phyloP scores from a whole-genome alignment of 2,797 vertebrate species.

The Otus scops region DNA sequence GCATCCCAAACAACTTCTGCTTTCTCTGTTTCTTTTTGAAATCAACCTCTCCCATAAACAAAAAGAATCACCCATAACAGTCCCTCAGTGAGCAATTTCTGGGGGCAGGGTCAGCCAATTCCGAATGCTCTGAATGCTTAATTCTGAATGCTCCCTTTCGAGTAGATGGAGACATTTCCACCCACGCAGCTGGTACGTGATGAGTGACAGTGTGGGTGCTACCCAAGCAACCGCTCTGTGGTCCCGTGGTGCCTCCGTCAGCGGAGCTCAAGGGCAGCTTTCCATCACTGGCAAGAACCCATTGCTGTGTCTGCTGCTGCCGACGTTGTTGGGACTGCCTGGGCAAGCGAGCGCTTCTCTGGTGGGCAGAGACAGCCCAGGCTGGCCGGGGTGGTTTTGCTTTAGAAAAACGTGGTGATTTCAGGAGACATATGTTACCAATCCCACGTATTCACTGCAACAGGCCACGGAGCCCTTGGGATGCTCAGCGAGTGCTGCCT shows the following conservation, averaged over 20 bases:
- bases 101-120: background rate
- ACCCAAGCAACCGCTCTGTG: background rate
- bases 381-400: background rate
- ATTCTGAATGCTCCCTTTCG: background rate
- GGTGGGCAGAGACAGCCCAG: background rate
- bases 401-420: background rate
- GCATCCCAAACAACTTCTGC: background rate
- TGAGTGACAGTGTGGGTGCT: background rate
- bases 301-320: background rate
- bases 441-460: background rate
- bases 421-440: background rate
- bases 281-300: background rate
- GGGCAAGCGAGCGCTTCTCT: rapidly evolving
- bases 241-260: background rate
- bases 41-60: background rate
- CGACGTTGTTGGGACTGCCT: rapidly evolving
- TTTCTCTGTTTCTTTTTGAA: background rate
- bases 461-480: background rate
- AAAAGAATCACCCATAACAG: background rate
- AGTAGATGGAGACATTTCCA: background rate
- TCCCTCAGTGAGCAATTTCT: background rate
- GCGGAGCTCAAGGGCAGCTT: background rate
- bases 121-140: background rate
- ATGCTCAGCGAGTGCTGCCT: background rate
- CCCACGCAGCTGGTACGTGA: rapidly evolving